Base-by-base conservation (phyloP, 2,797 vertebrate genomes). In the Danio kyathit region DNA sequence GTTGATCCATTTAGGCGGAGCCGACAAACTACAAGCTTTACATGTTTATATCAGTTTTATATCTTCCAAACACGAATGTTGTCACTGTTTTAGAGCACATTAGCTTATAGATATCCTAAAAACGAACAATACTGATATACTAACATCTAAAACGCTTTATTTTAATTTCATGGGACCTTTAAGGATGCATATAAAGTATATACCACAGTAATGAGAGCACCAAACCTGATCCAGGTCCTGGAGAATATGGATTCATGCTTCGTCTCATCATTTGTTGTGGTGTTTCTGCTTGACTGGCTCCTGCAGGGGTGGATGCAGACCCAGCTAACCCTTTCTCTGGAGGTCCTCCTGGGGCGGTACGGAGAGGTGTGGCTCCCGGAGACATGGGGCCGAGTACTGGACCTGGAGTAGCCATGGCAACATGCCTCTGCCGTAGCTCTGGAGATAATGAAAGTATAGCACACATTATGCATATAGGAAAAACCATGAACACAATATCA, bases 361-460 rank as follows among this genome's bases (percentile, higher is more conserved):
- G 88, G 29, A 82, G 84, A 79, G 86, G 91, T 74, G 90, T 79
- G 88, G 6, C 79, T 86, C 82, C 95, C 91, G 91, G 93, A 83
- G 70, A 84, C 82, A 80, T 83, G 70, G 5, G 83, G 71, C 80
- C 92, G 73, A 82, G 89, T 84, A 4, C 90, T 66, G 29, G 90
- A 5, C 83, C 92, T 87, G 95, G 89, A 59, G 92, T 96, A 89
- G 94, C 96, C 90, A 97, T 95, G 80, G 91, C 63, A 70, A 93
- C 85, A 3, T 95, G 96, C 82, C 97, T 94, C 87, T 98, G 97
- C 64, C 98, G 95, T 60, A 99, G 89, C 88, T 98, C 98, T 98
- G 88, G 21, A 65, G 14, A 59, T 46, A 41, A 59, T 19, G 0
- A 48, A 10, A 54, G 29, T 38, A 16, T 5, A n/a, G 7, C 13